phyloP scores from a whole-genome alignment of 1,140 invertebrate species.

The Stenopsyche tienmushanensis region DNA sequence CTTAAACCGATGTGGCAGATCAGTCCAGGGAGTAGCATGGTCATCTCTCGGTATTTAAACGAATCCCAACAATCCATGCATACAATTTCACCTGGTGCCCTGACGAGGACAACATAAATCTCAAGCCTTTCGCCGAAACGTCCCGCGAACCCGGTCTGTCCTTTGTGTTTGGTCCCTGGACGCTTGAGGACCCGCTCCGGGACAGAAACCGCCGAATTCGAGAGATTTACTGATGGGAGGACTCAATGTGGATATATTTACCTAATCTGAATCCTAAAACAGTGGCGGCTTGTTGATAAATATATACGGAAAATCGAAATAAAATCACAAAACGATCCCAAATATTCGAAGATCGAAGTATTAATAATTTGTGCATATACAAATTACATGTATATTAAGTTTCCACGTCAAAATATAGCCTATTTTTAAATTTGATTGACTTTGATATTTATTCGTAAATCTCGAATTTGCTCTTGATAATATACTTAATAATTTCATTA shows the following conservation, averaged over 20 bases:
- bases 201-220: not conserved
- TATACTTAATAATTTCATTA: no score
- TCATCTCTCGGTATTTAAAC: constrained; percentile 1
- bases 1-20: no score
- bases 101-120: constrained; percentile 12
- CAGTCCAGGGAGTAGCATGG: no score
- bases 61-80: not conserved
- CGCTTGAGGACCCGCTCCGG: constrained; percentile 6
- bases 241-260: not conserved
- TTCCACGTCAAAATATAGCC: no score
- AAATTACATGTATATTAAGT: no score
- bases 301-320: not conserved
- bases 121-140: constrained; percentile 2
- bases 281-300: not conserved
- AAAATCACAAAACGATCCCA: no score
- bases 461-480: no score
- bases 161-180: not conserved
- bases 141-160: not conserved
- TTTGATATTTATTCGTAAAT: no score
- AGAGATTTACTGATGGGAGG: constrained; percentile 18
- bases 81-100: constrained; percentile 15
- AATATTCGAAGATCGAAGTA: no score
- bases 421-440: no score
- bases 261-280: not conserved
- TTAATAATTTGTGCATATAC: no score